Conservation (phyloP, 2,797 vertebrate species). For the Gallinago nigripennis region DNA sequence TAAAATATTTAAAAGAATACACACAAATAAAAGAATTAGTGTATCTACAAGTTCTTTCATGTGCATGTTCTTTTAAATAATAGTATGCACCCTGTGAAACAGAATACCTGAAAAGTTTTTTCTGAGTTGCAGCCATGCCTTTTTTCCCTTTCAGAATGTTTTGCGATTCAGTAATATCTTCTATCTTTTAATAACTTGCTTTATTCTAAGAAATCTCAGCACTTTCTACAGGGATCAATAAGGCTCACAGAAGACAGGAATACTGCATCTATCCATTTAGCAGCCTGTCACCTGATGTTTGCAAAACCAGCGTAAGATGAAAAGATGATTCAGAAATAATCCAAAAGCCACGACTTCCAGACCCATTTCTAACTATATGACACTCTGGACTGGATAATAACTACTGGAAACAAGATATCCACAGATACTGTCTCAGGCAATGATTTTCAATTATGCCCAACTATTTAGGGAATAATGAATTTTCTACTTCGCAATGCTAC, state of each 20-base stretch:
- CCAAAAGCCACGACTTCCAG: not conserved
- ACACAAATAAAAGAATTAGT: not conserved
- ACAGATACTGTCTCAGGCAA: not conserved
- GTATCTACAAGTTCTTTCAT: not conserved
- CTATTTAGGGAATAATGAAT: not conserved
- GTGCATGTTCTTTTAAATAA: not conserved
- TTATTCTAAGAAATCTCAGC: not conserved
- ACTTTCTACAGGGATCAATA: not conserved
- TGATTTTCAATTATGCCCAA: not conserved
- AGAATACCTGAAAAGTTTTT: not conserved
- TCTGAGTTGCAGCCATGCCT: not conserved
- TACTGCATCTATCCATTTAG: not conserved
- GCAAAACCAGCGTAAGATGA: not conserved
- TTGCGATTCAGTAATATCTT: not conserved
- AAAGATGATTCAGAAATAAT: not conserved
- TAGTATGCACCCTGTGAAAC: not conserved
- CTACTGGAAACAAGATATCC: not conserved
- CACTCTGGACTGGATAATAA: not conserved
- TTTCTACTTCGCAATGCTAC: not conserved
- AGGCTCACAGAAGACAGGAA: not conserved
- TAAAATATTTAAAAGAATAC: not conserved
- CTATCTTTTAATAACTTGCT: not conserved
- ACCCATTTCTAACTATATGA: not conserved
- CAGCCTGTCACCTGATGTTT: not conserved
- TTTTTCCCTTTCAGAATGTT: not conserved